Percentiles rank a stretch among this genome's conserved stretches.
These are phyloP conservation scores for Conistra vaccinii DNA, from an alignment of 2,888 invertebrate species.

Conservation along the genomic window DNA sequence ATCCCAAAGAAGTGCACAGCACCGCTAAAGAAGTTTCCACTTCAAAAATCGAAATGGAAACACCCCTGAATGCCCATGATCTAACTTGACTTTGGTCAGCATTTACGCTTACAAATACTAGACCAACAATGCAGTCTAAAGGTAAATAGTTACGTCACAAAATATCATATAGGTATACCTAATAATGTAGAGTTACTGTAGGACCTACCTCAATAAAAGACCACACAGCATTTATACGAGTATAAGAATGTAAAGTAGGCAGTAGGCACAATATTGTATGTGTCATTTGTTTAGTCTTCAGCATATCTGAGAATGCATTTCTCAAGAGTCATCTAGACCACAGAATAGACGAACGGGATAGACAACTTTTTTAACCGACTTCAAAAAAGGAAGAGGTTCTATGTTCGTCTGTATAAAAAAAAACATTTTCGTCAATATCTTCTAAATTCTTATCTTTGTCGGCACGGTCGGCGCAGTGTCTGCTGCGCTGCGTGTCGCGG, in stretches of 20 bases:
- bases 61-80: background rate
- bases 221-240: too few species aligned
- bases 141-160: background rate
- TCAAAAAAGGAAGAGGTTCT: background rate
- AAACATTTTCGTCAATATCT: too few species aligned
- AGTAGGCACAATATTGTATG: slow-evolving; percentile 37
- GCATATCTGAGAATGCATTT: slow-evolving; percentile 33
- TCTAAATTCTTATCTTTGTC: too few species aligned
- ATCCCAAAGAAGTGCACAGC: too few species aligned
- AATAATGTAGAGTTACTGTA: background rate
- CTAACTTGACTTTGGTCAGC: too few species aligned
- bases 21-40: too few species aligned
- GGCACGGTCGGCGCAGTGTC: too few species aligned
- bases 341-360: slow-evolving; percentile 4
- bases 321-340: slow-evolving; percentile 26
- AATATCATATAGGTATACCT: background rate
- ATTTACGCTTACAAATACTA: too few species aligned
- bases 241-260: too few species aligned
- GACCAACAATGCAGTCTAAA: background rate
- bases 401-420: too few species aligned
- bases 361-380: background rate
- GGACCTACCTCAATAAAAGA: slow-evolving; percentile 29
- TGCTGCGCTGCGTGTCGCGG: too few species aligned
- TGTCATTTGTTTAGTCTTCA: slow-evolving; percentile 73
- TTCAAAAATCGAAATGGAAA: background rate